Conservation (phyloP, 37 sponge, comb jelly and placozoan species). For the Ephydatia muelleri region DNA sequence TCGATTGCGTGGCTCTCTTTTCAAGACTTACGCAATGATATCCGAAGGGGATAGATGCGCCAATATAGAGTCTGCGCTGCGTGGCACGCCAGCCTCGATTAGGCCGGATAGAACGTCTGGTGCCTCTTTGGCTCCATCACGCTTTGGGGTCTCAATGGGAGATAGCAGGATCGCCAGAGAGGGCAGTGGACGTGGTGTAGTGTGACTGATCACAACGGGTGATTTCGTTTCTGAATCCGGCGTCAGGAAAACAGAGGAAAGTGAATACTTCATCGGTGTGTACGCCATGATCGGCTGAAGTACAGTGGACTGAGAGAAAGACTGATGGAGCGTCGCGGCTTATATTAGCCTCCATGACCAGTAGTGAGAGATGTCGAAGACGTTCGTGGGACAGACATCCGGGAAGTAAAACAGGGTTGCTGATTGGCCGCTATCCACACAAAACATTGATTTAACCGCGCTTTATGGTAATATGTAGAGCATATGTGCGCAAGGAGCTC, state of each 20-base stretch:
- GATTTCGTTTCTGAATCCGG: background rate
- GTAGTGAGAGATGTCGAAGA: background rate
- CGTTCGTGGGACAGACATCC: too few relatives aligned
- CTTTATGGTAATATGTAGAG: too few relatives aligned
- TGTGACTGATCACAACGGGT: background rate
- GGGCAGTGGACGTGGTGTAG: background rate
- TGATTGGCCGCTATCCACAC: too few relatives aligned
- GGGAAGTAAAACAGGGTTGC: too few relatives aligned
- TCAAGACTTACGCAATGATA: constrained; percentile 8
- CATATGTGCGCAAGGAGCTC: too few relatives aligned
- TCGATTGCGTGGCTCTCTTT: background rate
- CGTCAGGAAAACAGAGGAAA: background rate
- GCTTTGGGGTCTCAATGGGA: background rate
- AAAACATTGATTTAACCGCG: too few relatives aligned
- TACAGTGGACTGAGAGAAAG: background rate
- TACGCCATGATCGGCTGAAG: background rate
- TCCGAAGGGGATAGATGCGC: constrained; percentile 17
- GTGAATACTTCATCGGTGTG: background rate
- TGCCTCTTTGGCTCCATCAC: background rate
- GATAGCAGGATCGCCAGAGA: background rate
- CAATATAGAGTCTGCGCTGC: background rate
- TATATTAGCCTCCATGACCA: background rate
- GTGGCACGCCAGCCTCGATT: background rate
- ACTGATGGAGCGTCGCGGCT: background rate
- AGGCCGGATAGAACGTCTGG: constrained; percentile 16